Evolutionary conservation across 2,888 invertebrate species (phyloP).

Genomic region (Stratiomys singularior): DNA sequence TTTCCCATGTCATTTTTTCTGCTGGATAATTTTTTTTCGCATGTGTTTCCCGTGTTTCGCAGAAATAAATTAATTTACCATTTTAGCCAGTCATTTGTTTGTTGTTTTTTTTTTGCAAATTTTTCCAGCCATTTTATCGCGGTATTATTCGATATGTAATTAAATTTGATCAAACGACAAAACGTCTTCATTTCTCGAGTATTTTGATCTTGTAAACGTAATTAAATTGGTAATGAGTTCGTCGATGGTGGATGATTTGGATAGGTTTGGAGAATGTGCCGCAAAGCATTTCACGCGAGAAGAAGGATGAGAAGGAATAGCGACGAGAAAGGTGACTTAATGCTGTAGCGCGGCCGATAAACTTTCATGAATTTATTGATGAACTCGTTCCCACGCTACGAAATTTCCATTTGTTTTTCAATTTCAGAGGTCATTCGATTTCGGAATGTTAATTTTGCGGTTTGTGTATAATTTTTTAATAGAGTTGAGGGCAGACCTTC

Average conservation of each 20-base stretch:
- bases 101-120: background rate
- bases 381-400: constrained; percentile 28
- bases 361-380: background rate
- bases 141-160: background rate
- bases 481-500: constrained; percentile 2
- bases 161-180: background rate
- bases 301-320: background rate
- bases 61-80: background rate
- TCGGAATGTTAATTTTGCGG: constrained; percentile 8
- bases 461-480: background rate
- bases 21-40: no score
- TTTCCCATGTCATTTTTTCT: background rate
- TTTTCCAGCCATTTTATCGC: background rate
- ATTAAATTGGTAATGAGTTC: constrained; percentile 26
- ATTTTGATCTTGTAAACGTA: background rate
- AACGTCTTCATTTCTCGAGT: constrained; percentile 2
- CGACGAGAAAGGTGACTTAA: constrained; percentile 1
- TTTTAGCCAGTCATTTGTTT: background rate
- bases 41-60: no score
- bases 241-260: background rate
- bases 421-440: constrained; percentile 26
- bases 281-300: background rate
- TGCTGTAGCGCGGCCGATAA: background rate
- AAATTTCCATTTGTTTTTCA: constrained; percentile 29
- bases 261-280: background rate